Evolutionary conservation across 2,113 vertebrate genomes (phyloP), one percentile per base, ranked within the genome.

Genomic region (Circaetus cinerascens): DNA sequence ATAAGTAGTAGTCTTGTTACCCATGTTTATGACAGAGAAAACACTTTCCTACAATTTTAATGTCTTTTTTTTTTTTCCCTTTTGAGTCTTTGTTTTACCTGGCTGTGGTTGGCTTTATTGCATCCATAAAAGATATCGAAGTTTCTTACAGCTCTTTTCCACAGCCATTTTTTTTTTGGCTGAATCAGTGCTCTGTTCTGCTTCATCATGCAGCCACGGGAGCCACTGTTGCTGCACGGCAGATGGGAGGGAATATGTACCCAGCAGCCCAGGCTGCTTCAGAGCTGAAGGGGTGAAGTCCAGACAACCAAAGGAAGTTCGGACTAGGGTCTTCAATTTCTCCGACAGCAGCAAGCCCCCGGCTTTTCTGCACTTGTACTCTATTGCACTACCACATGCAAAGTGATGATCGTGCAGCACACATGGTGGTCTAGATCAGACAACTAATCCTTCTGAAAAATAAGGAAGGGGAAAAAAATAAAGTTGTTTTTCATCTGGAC

Each of bases 301-400:
- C 25, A 59, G 17, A 30, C 30, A 90, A 7, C 13, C 18, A 46
- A 4, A 3, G 25, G 23, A 51, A 45, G 7, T 60, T 77, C 29
- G 38, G 19, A 46, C 7, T 11, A 30, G 30, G 26, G 9, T 80
- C 46, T 92, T 38, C 38, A 40, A 4, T 90, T 84, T 63, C 59
- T 77, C 23, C 34, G 19, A 11, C 38, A 15, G 25, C 26, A 41
- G 26, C 1, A 4, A 87, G n/a, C 19, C 20, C 15, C 13, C 21
- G 38, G 29, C 12, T 50, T 80, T 87, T 83, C 38, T 94, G 18
- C 12, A 8, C 26, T 68, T 0, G 0, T 50, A 25, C 16, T 46
- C 16, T 45, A 2, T 10, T 69, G 57, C 10, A 15, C 20, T 32
- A 2, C 34, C 9, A 23, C 0, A 0, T 59, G 45, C 68, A 41